phyloP scores from a whole-genome alignment of 1,140 invertebrate genomes.

The Acromyrmex heyeri region DNA sequence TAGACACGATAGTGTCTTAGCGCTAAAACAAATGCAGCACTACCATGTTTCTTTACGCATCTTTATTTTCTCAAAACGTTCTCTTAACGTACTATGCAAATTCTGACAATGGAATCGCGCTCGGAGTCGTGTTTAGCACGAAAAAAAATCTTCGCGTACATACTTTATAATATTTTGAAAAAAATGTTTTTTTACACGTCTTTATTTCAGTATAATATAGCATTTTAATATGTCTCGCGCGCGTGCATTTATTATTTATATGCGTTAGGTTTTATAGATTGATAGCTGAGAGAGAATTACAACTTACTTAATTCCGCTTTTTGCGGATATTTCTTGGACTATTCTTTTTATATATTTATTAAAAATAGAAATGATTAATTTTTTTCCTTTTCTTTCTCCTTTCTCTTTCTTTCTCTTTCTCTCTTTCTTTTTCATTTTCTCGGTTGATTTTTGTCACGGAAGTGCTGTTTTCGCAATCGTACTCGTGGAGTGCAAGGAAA shows the following conservation, averaged over 20 bases:
- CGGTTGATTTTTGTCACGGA: conserved; percentile 31
- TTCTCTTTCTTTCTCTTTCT: not conserved
- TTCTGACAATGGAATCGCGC: too few species aligned
- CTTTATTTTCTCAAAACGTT: too few species aligned
- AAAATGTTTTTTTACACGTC: not conserved
- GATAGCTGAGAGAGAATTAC: not conserved
- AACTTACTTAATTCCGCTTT: not conserved
- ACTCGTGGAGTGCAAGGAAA: conserved; percentile 49
- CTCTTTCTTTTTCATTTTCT: not conserved
- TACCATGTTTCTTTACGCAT: too few species aligned
- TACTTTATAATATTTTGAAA: too few species aligned
- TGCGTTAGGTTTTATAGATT: not conserved
- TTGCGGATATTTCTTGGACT: not conserved
- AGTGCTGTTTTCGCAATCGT: conserved; percentile 54
- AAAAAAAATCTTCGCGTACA: too few species aligned
- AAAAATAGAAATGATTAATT: not conserved
- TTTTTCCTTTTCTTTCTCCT: not conserved
- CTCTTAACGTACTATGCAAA: too few species aligned
- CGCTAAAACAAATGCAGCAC: too few species aligned
- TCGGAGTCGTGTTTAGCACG: too few species aligned
- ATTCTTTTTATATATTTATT: not conserved
- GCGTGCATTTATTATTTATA: not conserved
- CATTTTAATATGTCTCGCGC: not conserved
- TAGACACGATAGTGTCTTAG: too few species aligned
- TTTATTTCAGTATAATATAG: not conserved